Evolutionary conservation across 30 jellyfish, hydroid and myxozoan genomes (phyloP), one percentile per base, ranked within the genome.

Genomic region (Turritopsis rubra): DNA sequence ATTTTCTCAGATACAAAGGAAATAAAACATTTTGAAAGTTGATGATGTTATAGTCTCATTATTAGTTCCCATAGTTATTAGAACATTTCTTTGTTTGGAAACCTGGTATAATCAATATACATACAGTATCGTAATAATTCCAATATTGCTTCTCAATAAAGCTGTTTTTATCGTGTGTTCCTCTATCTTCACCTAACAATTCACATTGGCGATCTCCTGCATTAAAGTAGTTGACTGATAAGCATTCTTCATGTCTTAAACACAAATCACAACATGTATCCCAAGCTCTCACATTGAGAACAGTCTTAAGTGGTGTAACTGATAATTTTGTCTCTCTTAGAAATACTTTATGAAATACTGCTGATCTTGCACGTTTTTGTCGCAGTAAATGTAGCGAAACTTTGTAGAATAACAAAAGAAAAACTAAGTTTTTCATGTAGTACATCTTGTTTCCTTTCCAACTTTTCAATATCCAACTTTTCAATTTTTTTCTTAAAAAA

Each of bases 341-440:
- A 68, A 68, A 68, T 27, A 68, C 77, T 27, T 68, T 68, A 68
- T 19, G 77, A 68, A 68, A 68, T 0, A 68, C 77, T 68, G 77
- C 77, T 9, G 77, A 68, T 68, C 77, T 68, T 8, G 77, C 77
- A n/a, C 77, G 28, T 19, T 68, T 68, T 19, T 68, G 77, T 68
- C 77, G 28, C 77, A 68, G 30, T 27, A 68, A 27, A 19, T 68
- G 77, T 13, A 41, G 13, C 13, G 60, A 41, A 5, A 13, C 60
- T 41, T 41, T 41, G 60, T 41, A 41, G 13, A 41, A 41, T 13
- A 41, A 41, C 60, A 41, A 41, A 41, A 41, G 5, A 13, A 41
- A 41, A 41, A 41, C 60, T 5, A 41, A 41, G 60, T 41, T 41
- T 13, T 41, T 41, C 60, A 41, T 41, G 13, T 3, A 13, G 13